Percentiles rank a stretch among this genome's conserved stretches.
Conservation (phyloP, 2,113 vertebrate species). For the Cinclus cinclus region DNA sequence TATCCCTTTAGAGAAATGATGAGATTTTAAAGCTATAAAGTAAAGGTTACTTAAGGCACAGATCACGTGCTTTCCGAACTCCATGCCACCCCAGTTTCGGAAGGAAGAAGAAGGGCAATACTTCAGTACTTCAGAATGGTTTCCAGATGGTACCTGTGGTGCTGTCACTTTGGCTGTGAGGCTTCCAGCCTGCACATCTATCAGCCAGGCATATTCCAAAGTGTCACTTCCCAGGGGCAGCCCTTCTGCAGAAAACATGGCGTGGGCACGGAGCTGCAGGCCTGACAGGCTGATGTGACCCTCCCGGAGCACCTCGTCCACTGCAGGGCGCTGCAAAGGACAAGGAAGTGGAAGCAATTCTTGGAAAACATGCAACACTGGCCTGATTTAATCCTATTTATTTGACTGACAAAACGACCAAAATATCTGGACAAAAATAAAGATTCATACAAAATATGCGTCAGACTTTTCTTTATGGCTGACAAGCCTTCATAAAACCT, state of each 20-base stretch:
- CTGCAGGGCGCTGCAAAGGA: slow-evolving; percentile 82
- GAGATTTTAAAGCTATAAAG: neutral
- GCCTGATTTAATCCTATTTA: neutral
- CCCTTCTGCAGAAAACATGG: slow-evolving; percentile 95
- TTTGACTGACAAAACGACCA: neutral
- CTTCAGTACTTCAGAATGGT: neutral
- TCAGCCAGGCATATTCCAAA: slow-evolving; percentile 95
- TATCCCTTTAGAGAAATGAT: neutral
- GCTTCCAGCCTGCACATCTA: slow-evolving; percentile 93
- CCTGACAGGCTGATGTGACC: slow-evolving; percentile 94
- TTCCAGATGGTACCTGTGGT: slow-evolving; percentile 83
- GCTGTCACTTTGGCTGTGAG: slow-evolving; percentile 90
- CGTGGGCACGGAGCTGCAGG: slow-evolving; percentile 93
- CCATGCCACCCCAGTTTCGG: fast-evolving
- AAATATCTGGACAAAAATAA: neutral
- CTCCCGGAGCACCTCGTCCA: slow-evolving; percentile 89
- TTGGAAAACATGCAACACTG: neutral
- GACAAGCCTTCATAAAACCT: neutral
- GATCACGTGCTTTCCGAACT: fast-evolving
- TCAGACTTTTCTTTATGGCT: neutral
- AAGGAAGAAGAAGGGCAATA: neutral
- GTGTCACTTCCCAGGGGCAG: slow-evolving; percentile 88
- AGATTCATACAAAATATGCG: fast-evolving
- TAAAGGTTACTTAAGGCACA: neutral
- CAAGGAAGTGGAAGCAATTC: neutral